Conservation (phyloP, 2,888 invertebrate genomes). For the Caenorhabditis sp. region DNA sequence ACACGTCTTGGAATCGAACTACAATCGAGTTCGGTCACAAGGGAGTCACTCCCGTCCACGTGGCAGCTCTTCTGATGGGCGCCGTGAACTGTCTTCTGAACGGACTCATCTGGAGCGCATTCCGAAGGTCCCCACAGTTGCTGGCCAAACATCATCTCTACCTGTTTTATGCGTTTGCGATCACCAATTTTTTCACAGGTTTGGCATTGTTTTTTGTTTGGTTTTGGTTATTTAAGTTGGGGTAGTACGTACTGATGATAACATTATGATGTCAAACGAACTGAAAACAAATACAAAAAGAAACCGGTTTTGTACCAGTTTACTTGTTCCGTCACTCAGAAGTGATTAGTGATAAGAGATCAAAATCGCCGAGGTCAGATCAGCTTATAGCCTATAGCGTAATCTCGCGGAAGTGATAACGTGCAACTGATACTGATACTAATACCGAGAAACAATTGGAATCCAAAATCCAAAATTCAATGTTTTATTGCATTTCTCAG, state of each 20-base stretch:
- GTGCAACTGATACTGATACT: too few relatives aligned
- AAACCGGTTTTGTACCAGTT: background rate
- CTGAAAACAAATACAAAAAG: too few relatives aligned
- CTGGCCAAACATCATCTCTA: conserved; percentile 71
- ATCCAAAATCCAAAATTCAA: background rate
- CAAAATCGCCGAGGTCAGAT: too few relatives aligned
- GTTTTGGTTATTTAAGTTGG: too few relatives aligned
- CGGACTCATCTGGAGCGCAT: conserved; percentile 70
- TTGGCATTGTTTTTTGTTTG: background rate
- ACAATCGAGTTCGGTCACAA: conserved; percentile 65
- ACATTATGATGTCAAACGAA: too few relatives aligned
- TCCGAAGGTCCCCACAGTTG: conserved; percentile 59
- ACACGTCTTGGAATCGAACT: conserved; percentile 67
- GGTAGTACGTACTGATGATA: too few relatives aligned
- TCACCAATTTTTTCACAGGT: conserved; percentile 74
- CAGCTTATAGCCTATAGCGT: too few relatives aligned
- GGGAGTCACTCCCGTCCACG: conserved; percentile 62
- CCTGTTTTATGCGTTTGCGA: conserved; percentile 71
- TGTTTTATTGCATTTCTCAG: conserved; percentile 24
- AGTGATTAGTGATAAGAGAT: background rate
- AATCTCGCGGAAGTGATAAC: too few relatives aligned
- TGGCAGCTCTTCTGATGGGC: conserved; percentile 64
- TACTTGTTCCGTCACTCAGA: background rate
- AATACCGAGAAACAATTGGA: too few relatives aligned
- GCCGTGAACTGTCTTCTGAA: conserved; percentile 69